Evolutionary conservation across 2,888 invertebrate genomes (phyloP).

Genomic region (Aphrophora alni): DNA sequence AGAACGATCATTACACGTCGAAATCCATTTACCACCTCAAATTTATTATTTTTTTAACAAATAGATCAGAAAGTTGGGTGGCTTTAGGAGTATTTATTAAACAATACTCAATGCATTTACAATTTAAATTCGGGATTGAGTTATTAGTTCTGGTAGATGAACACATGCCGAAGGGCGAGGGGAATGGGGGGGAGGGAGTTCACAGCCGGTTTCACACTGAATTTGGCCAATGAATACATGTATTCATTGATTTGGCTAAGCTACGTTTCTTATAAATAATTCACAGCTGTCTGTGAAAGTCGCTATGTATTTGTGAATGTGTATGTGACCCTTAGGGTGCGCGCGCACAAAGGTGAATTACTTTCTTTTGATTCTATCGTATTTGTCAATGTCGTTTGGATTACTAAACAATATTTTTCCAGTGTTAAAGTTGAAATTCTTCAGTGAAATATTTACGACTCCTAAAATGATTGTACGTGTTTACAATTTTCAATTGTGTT

Average conservation of each 20-base stretch:
- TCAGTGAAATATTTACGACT: no score
- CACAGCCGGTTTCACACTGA: not conserved
- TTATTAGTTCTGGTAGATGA: not conserved
- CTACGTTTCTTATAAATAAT: not conserved
- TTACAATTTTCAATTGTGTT: no score
- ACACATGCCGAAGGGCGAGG: no score
- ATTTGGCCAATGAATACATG: no score
- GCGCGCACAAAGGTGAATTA: not conserved
- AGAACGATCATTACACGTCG: no score
- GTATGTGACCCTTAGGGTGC: not conserved
- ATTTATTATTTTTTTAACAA: no score
- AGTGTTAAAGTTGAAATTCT: no score
- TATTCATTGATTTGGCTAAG: no score
- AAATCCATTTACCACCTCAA: no score
- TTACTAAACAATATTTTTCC: not conserved
- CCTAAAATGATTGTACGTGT: no score
- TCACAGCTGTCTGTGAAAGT: not conserved
- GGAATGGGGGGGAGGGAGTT: not conserved
- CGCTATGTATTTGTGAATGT: no score
- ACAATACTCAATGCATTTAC: not conserved
- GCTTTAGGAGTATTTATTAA: not conserved
- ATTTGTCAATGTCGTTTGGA: slow-evolving; percentile 23
- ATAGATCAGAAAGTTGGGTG: not conserved
- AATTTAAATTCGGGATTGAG: not conserved
- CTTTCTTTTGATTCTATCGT: slow-evolving; percentile 29